A percentile compares a stretch with the other conserved stretches of the same genome.
These are phyloP conservation scores for Sogatella furcifera DNA, from an alignment of 1,140 invertebrate species.

Conservation along the genomic window DNA sequence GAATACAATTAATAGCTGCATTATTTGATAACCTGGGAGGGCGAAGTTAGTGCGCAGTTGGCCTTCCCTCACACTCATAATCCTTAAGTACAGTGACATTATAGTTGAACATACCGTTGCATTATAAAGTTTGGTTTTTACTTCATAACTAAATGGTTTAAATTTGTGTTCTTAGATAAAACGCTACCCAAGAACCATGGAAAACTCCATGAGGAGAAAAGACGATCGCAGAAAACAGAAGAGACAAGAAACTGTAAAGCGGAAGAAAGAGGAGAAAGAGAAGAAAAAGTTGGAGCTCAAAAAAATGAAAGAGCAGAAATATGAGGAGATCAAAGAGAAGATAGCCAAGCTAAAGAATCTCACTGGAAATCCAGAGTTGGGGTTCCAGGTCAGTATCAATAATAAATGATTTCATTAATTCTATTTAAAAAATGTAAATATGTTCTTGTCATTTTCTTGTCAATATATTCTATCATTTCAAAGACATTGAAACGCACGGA, in stretches of 20 bases:
- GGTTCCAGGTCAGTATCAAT: constrained; percentile 26
- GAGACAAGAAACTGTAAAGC: constrained; percentile 57
- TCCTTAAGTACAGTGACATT: too few relatives aligned
- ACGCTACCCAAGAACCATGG: constrained; percentile 80
- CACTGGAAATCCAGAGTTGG: constrained; percentile 67
- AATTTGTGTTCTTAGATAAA: constrained; percentile 49
- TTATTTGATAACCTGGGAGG: too few relatives aligned
- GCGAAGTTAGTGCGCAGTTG: too few relatives aligned
- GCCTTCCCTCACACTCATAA: too few relatives aligned
- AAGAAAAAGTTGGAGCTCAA: constrained; percentile 78
- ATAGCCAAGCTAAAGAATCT: constrained; percentile 78
- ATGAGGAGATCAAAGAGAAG: constrained; percentile 84
- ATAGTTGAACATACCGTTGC: too few relatives aligned
- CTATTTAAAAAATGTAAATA: too few relatives aligned
- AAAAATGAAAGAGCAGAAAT: constrained; percentile 73
- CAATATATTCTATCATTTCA: background rate
- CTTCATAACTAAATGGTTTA: too few relatives aligned
- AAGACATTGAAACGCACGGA: too few relatives aligned
- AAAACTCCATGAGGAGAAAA: constrained; percentile 67
- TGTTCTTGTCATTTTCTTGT: too few relatives aligned
- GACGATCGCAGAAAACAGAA: constrained; percentile 69
- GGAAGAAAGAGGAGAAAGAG: constrained; percentile 73
- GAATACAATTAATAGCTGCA: too few relatives aligned
- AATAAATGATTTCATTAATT: too few relatives aligned
- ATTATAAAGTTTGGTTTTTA: too few relatives aligned